Conservation (phyloP, 2,888 invertebrate genomes). For the Acheta domesticus region DNA sequence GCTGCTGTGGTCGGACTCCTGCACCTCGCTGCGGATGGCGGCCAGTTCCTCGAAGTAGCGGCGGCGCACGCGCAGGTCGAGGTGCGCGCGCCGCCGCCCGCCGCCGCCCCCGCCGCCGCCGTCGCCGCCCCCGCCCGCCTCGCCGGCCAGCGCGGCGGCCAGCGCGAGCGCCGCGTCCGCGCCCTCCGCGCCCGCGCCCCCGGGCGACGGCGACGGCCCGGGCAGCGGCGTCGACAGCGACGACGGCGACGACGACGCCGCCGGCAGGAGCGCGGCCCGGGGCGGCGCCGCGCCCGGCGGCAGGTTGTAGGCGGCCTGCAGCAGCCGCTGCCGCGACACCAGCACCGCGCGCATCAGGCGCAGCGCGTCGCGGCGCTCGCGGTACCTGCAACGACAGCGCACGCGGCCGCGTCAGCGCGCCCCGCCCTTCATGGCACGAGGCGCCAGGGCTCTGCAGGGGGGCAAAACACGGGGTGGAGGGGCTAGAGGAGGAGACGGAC, state of each 20-base stretch:
- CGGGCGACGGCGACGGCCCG: background rate
- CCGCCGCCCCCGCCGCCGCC: slow-evolving; percentile 65
- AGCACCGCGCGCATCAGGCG: slow-evolving; percentile 70
- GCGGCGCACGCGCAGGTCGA: slow-evolving; percentile 39
- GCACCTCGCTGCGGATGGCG: slow-evolving; percentile 66
- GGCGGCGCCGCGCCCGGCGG: slow-evolving; percentile 55
- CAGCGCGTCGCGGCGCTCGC: slow-evolving; percentile 56
- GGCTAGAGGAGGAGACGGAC: no score
- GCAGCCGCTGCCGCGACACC: slow-evolving; percentile 66
- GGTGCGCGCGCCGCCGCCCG: slow-evolving; percentile 38
- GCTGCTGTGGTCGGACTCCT: slow-evolving; percentile 60
- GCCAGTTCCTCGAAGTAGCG: slow-evolving; percentile 63
- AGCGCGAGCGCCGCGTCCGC: slow-evolving; percentile 50
- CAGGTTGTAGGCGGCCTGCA: slow-evolving; percentile 62
- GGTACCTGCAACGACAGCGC: slow-evolving; percentile 44
- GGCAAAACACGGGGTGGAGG: no score
- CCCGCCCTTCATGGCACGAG: no score
- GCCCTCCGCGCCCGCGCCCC: background rate
- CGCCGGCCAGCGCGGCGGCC: slow-evolving; percentile 61
- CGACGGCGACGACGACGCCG: background rate
- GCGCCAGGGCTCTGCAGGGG: no score
- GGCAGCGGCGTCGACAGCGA: background rate
- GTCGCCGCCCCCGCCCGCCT: slow-evolving; percentile 70
- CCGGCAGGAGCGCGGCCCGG: slow-evolving; percentile 25
- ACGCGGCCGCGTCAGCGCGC: no score